phyloP scores from a whole-genome alignment of 92 coral and sea anemone species.

The Zoanthus solanderi region DNA sequence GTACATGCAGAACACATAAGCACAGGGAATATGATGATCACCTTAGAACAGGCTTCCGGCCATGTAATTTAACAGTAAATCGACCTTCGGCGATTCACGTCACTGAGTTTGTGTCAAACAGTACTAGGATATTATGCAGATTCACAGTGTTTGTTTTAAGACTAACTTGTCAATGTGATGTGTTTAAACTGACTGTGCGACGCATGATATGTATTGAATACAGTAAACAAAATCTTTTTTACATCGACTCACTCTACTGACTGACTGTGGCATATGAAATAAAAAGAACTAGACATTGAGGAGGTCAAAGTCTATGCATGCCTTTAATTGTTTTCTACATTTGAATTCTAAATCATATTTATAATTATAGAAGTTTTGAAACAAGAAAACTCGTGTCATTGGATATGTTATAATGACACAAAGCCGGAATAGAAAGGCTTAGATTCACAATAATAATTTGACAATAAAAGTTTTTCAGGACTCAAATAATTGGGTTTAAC shows the following conservation, averaged over 20 bases:
- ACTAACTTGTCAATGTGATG: neutral
- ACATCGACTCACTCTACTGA: neutral
- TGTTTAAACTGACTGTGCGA: neutral
- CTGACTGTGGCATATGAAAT: neutral
- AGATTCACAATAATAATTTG: too few relatives aligned
- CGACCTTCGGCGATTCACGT: slow-evolving; percentile 20
- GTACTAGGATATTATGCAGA: slow-evolving; percentile 36
- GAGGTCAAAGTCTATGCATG: neutral
- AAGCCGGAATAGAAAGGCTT: neutral
- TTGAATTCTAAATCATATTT: slow-evolving; percentile 5
- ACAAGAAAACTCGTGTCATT: neutral
- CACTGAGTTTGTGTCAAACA: slow-evolving; percentile 36
- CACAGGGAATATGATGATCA: neutral
- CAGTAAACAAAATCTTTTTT: neutral
- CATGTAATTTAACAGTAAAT: neutral
- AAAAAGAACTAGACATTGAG: neutral
- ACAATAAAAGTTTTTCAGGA: too few relatives aligned
- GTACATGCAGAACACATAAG: neutral
- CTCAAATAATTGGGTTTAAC: too few relatives aligned
- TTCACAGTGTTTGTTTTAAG: slow-evolving; percentile 26
- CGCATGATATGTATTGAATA: neutral
- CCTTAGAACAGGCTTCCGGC: slow-evolving; percentile 5
- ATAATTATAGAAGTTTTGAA: slow-evolving; percentile 2
- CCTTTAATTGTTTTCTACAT: neutral
- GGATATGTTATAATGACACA: neutral